A percentile compares a stretch with the other conserved stretches of the same genome.
Conservation (phyloP, 2,113 vertebrate species). For the Alethe castanea region DNA sequence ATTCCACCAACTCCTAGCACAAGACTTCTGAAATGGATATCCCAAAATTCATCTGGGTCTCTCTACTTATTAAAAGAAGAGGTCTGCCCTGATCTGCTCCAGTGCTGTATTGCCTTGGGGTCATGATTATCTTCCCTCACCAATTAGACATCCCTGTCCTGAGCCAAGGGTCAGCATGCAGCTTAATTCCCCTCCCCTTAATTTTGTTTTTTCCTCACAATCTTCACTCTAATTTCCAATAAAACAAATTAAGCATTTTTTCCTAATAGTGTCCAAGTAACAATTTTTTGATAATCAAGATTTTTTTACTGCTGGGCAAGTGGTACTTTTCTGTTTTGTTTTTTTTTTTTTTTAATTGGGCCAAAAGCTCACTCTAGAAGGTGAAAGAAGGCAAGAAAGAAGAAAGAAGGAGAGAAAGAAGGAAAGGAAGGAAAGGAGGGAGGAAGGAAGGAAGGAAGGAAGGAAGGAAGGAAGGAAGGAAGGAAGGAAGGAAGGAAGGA, state of each 20-base stretch:
- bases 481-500: no score
- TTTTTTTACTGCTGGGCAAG: neutral
- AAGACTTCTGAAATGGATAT: neutral
- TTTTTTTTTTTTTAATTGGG: neutral
- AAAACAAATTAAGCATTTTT: neutral
- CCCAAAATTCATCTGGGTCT: neutral
- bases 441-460: no score
- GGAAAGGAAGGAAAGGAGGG: no score
- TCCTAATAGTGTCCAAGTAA: neutral
- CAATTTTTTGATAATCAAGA: neutral
- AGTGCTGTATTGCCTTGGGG: neutral
- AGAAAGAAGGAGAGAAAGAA: no score
- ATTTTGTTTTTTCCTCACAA: neutral
- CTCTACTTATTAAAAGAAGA: neutral
- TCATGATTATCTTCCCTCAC: neutral
- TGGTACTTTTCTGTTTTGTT: neutral
- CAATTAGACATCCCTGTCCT: neutral
- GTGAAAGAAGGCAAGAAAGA: neutral
- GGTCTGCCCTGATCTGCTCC: neutral
- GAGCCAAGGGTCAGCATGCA: neutral
- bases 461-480: no score
- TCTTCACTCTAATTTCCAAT: neutral
- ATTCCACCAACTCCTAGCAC: neutral
- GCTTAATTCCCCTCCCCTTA: neutral
- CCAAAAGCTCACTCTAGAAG: neutral